These are phyloP conservation scores for Clostera curtula DNA, from an alignment of 2,888 invertebrate species.

Conservation along the genomic window DNA sequence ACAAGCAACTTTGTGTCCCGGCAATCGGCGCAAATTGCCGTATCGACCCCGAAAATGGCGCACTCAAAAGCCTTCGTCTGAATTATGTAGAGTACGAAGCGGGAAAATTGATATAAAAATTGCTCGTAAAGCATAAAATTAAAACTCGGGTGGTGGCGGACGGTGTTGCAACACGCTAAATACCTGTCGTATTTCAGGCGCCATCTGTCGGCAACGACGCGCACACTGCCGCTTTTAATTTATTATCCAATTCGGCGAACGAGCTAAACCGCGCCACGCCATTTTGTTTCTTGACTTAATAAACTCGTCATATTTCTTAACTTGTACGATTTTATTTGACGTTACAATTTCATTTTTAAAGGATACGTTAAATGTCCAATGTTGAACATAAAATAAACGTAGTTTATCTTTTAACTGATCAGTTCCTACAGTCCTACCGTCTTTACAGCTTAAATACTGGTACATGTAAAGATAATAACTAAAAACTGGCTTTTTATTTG, in stretches of 20 bases:
- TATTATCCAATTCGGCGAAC: slow-evolving; percentile 72
- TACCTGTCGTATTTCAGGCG: slow-evolving; percentile 72
- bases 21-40: slow-evolving; percentile 43
- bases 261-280: slow-evolving; percentile 56
- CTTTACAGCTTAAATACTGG: no score
- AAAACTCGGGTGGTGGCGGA: slow-evolving; percentile 60
- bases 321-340: no score
- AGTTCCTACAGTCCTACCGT: no score
- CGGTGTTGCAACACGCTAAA: slow-evolving; percentile 72
- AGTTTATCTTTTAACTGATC: no score
- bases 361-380: no score
- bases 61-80: slow-evolving; percentile 41
- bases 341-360: no score
- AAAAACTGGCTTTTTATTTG: no score
- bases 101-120: slow-evolving; percentile 69
- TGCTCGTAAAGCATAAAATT: slow-evolving; percentile 72
- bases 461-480: no score
- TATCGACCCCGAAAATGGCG: slow-evolving; percentile 42
- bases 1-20: slow-evolving; percentile 27
- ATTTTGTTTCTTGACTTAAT: slow-evolving; percentile 70
- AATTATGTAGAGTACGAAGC: slow-evolving; percentile 55
- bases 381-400: no score
- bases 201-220: slow-evolving; percentile 69
- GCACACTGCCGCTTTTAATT: slow-evolving; percentile 71
- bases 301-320: slow-evolving; percentile 64